These are phyloP conservation scores for Podotricha telesiphe DNA, from an alignment of 2,888 invertebrate genomes.

Conservation along the genomic window DNA sequence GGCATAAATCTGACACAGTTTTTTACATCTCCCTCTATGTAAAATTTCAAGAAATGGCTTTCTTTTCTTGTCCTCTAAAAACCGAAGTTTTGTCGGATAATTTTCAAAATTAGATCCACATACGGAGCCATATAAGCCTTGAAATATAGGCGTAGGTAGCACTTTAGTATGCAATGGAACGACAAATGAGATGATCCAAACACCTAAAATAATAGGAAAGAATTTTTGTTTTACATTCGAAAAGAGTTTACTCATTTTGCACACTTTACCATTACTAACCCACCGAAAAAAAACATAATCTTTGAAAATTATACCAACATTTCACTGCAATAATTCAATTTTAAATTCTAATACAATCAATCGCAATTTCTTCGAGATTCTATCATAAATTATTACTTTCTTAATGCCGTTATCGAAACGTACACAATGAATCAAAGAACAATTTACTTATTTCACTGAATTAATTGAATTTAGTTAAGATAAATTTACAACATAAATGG, in stretches of 20 bases:
- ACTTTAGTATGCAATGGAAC: slow-evolving; percentile 18
- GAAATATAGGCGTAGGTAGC: slow-evolving; percentile 38
- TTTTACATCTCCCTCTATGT: slow-evolving; percentile 45
- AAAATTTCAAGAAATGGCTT: slow-evolving; percentile 41
- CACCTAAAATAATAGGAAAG: slow-evolving; percentile 22
- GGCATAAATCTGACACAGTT: slow-evolving; percentile 44
- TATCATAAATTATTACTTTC: slow-evolving; percentile 15
- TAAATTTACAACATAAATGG: slow-evolving; percentile 14
- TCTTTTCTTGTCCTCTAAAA: slow-evolving; percentile 39
- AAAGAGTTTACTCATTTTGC: not conserved
- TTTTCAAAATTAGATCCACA: slow-evolving; percentile 48
- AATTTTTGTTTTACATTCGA: not conserved
- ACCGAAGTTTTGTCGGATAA: slow-evolving; percentile 38
- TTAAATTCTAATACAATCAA: slow-evolving; percentile 1
- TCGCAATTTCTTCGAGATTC: slow-evolving; percentile 10
- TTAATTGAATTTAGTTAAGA: slow-evolving; percentile 25
- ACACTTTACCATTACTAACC: not conserved
- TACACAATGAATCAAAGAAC: not conserved
- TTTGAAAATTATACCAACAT: not conserved
- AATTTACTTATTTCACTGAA: not conserved
- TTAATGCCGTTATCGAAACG: slow-evolving; percentile 14
- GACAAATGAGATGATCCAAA: slow-evolving; percentile 23
- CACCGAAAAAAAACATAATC: slow-evolving; percentile 1
- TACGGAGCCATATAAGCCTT: slow-evolving; percentile 38
- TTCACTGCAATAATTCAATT: slow-evolving; percentile 3